Percentiles rank a stretch among this genome's conserved stretches.
These are phyloP conservation scores for Acrocephalus scirpaceus DNA, from an alignment of 2,797 vertebrate genomes.

Conservation along the genomic window DNA sequence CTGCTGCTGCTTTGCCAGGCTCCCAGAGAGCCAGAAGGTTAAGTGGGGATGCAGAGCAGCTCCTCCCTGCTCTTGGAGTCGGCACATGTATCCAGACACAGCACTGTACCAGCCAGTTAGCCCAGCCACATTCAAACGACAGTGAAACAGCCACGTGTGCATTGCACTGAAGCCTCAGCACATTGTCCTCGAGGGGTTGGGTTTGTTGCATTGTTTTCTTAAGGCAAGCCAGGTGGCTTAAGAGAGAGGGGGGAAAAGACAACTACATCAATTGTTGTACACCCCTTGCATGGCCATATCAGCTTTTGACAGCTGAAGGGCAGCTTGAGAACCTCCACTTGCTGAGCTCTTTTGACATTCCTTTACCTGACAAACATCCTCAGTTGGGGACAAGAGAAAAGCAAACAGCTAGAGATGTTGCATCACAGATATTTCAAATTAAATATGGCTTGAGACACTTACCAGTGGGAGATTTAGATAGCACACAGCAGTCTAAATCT, in stretches of 20 bases:
- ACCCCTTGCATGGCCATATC: background rate
- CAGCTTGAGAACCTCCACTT: background rate
- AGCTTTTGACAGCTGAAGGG: background rate
- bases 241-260: background rate
- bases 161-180: background rate
- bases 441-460: background rate
- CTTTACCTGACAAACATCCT: background rate
- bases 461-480: background rate
- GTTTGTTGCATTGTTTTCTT: background rate
- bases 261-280: background rate
- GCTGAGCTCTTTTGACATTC: background rate
- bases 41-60: background rate
- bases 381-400: background rate
- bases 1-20: background rate
- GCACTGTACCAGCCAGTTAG: background rate
- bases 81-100: background rate
- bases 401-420: background rate
- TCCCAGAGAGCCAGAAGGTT: background rate
- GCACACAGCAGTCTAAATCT: background rate
- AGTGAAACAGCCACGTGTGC: rapidly evolving
- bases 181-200: rapidly evolving
- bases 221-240: background rate
- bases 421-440: background rate
- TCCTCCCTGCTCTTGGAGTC: background rate
- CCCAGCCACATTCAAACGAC: rapidly evolving